Conservation (phyloP, 2,797 vertebrate species). For the Bradypodion pumilum region DNA sequence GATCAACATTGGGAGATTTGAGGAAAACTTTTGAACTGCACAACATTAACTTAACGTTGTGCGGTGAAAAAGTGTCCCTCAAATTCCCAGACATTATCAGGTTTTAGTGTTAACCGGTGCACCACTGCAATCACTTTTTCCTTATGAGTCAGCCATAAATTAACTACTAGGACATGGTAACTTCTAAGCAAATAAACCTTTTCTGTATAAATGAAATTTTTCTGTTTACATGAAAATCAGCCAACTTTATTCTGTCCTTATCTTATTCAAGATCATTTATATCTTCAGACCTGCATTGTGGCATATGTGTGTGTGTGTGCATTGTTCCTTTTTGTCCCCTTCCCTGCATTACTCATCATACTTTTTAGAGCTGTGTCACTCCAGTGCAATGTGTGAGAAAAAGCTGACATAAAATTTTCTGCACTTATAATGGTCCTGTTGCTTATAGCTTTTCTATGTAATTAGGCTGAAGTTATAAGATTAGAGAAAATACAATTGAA, state of each 20-base stretch:
- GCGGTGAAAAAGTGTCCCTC: too few species aligned
- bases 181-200: constrained; percentile 76
- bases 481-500: background rate
- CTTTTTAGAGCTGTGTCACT: too few species aligned
- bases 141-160: constrained; percentile 73
- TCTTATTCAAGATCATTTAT: constrained; percentile 55
- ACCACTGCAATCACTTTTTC: constrained; percentile 70
- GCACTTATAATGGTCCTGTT: too few species aligned
- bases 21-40: too few species aligned
- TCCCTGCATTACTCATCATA: background rate
- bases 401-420: too few species aligned
- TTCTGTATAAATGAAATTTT: constrained; percentile 68
- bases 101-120: too few species aligned
- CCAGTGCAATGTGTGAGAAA: too few species aligned
- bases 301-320: background rate
- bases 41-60: too few species aligned
- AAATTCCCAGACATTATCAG: too few species aligned
- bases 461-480: background rate
- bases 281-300: constrained; percentile 59
- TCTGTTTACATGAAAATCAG: constrained; percentile 75
- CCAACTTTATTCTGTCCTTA: constrained; percentile 62
- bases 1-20: too few species aligned
- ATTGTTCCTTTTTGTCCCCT: too few species aligned
- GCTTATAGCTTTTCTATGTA: too few species aligned
- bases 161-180: constrained; percentile 64